phyloP scores from a whole-genome alignment of 2,888 invertebrate genomes.

The Platycheirus albimanus region DNA sequence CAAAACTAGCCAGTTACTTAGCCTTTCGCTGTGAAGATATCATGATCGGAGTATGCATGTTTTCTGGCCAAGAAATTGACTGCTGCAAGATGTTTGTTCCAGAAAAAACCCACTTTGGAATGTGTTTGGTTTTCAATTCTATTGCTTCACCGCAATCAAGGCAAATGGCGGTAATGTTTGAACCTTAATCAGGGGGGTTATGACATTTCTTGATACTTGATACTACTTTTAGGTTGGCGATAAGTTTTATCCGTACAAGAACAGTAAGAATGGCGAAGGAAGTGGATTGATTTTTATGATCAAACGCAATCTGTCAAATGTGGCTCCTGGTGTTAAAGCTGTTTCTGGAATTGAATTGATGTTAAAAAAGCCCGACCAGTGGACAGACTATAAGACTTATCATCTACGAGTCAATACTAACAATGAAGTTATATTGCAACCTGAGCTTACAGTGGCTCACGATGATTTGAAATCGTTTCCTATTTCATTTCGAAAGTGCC shows the following conservation, averaged over 20 bases:
- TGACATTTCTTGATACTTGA: background rate
- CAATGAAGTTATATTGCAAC: slow-evolving; percentile 77
- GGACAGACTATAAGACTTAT: slow-evolving; percentile 75
- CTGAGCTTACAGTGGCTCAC: slow-evolving; percentile 76
- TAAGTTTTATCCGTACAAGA: slow-evolving; percentile 77
- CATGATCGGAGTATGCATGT: slow-evolving; percentile 81
- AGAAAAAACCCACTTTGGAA: slow-evolving; percentile 82
- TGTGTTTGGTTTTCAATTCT: slow-evolving; percentile 83
- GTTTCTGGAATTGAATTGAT: slow-evolving; percentile 75
- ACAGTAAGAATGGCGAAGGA: slow-evolving; percentile 79
- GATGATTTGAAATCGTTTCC: slow-evolving; percentile 74
- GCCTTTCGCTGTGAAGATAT: slow-evolving; percentile 82
- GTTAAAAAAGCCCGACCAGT: slow-evolving; percentile 77
- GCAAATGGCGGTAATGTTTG: slow-evolving; percentile 75
- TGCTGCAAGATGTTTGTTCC: slow-evolving; percentile 83
- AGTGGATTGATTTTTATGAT: slow-evolving; percentile 78
- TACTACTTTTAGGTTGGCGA: slow-evolving; percentile 70
- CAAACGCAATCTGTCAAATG: slow-evolving; percentile 70
- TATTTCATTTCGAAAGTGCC: slow-evolving; percentile 76
- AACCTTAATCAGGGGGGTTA: too few relatives aligned
- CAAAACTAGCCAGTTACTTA: slow-evolving; percentile 76
- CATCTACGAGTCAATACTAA: slow-evolving; percentile 76
- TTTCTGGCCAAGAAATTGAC: slow-evolving; percentile 80
- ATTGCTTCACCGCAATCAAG: slow-evolving; percentile 77
- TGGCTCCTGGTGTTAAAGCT: slow-evolving; percentile 42